Evolutionary conservation across 2,888 invertebrate genomes (phyloP).

Genomic region (Baronia brevicornis): DNA sequence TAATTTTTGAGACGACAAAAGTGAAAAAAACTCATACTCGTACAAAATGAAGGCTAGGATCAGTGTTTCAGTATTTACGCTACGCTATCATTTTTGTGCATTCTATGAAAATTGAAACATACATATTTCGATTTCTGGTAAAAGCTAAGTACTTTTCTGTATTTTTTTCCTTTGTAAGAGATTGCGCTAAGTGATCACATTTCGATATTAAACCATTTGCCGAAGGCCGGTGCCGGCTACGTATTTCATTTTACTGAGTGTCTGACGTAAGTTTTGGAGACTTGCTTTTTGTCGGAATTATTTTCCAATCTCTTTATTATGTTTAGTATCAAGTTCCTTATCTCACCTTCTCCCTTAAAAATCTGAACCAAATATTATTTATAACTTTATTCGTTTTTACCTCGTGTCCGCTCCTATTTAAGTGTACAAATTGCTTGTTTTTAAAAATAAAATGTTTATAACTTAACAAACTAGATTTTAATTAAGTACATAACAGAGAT

Average conservation of each 20-base stretch:
- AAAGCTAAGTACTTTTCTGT: conserved; percentile 65
- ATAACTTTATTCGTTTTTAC: neutral
- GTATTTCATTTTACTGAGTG: conserved; percentile 76
- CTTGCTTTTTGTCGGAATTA: conserved; percentile 69
- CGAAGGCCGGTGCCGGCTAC: conserved; percentile 69
- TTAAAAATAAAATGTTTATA: too few relatives aligned
- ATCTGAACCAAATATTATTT: conserved; percentile 12
- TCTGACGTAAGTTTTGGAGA: conserved; percentile 69
- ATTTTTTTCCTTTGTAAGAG: conserved; percentile 70
- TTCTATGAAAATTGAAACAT: conserved; percentile 62
- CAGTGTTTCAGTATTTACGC: conserved; percentile 21
- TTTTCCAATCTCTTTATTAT: conserved; percentile 66
- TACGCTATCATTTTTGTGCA: conserved; percentile 48
- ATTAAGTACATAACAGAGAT: too few relatives aligned
- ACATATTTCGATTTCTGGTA: conserved; percentile 65
- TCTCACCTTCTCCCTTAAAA: conserved; percentile 33
- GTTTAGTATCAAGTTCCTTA: conserved; percentile 52
- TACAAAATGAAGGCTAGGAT: neutral
- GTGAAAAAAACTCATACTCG: conserved; percentile 1
- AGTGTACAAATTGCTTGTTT: too few relatives aligned
- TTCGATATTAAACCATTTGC: conserved; percentile 76
- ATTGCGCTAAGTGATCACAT: conserved; percentile 76
- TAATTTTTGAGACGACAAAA: conserved; percentile 12
- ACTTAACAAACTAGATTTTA: too few relatives aligned
- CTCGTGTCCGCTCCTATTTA: neutral